A percentile compares a stretch with the other conserved stretches of the same genome.
Evolutionary conservation across 1,140 invertebrate genomes (phyloP).

Genomic region (Hydropsyche tenuis): DNA sequence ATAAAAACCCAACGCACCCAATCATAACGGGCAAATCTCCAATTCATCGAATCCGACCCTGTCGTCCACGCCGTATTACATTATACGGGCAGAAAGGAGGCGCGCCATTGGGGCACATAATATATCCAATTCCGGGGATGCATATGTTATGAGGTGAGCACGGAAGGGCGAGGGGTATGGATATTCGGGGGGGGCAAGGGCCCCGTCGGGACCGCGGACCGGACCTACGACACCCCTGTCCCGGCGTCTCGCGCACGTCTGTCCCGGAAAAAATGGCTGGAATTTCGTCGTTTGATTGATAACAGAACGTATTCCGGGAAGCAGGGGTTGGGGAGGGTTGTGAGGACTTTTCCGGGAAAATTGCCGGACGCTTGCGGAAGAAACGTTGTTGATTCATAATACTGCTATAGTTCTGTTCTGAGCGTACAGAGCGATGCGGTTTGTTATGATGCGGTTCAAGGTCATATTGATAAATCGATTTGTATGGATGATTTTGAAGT

Average conservation of each 20-base stretch:
- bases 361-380: background rate
- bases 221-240: conserved; percentile 11
- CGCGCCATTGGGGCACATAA: conserved; percentile 50
- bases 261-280: no score
- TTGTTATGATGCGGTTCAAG: no score
- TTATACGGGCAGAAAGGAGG: conserved; percentile 45
- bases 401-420: background rate
- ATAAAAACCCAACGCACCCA: no score
- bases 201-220: conserved; percentile 2
- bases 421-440: no score
- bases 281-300: background rate
- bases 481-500: no score
- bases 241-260: background rate
- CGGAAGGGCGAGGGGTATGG: conserved; percentile 22
- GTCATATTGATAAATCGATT: no score
- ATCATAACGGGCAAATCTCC: no score
- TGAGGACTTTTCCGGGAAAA: background rate
- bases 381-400: background rate
- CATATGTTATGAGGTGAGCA: conserved; percentile 50
- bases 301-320: background rate
- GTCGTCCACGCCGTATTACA: conserved; percentile 49
- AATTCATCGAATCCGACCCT: background rate
- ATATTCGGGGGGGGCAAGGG: background rate
- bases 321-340: background rate
- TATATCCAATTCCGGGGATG: conserved; percentile 51